A percentile compares a stretch with the other conserved stretches of the same genome.
These are phyloP conservation scores for Pseudoips prasinana DNA, from an alignment of 2,888 invertebrate genomes.

Conservation along the genomic window DNA sequence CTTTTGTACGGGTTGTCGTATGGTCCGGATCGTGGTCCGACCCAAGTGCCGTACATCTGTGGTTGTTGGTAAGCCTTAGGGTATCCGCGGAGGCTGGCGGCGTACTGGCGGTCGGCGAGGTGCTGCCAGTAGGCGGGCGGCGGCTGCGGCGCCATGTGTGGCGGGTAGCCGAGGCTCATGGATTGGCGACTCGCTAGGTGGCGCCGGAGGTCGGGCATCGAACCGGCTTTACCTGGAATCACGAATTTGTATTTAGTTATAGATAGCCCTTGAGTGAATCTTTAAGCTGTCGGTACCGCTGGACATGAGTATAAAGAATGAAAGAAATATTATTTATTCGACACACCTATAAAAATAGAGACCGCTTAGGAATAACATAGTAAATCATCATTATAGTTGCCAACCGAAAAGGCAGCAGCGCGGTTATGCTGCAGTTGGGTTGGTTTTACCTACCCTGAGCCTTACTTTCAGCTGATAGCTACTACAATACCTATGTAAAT, in stretches of 20 bases:
- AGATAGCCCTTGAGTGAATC: too few relatives aligned
- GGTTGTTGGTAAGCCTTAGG: slow-evolving; percentile 58
- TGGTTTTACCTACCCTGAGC: too few relatives aligned
- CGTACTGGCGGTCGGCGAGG: slow-evolving; percentile 67
- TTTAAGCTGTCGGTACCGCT: neutral
- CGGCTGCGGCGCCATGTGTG: slow-evolving; percentile 59
- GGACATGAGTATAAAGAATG: too few relatives aligned
- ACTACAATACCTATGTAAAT: too few relatives aligned
- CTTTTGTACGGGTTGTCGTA: slow-evolving; percentile 79
- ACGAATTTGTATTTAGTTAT: too few relatives aligned
- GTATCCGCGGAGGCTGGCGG: slow-evolving; percentile 65
- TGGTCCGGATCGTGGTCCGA: slow-evolving; percentile 69
- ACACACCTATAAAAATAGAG: too few relatives aligned
- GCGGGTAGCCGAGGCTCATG: slow-evolving; percentile 62
- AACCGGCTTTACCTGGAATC: slow-evolving; percentile 70
- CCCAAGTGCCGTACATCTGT: slow-evolving; percentile 72
- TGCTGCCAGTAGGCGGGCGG: slow-evolving; percentile 77
- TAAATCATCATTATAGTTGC: too few relatives aligned
- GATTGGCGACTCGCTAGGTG: slow-evolving; percentile 67
- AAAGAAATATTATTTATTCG: too few relatives aligned
- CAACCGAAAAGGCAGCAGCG: too few relatives aligned
- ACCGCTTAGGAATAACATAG: too few relatives aligned
- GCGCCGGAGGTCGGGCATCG: slow-evolving; percentile 76
- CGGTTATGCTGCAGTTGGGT: too few relatives aligned
- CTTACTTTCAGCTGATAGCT: too few relatives aligned